phyloP scores from a whole-genome alignment of 2,888 invertebrate genomes.

The Orthonychiurus folsomi region DNA sequence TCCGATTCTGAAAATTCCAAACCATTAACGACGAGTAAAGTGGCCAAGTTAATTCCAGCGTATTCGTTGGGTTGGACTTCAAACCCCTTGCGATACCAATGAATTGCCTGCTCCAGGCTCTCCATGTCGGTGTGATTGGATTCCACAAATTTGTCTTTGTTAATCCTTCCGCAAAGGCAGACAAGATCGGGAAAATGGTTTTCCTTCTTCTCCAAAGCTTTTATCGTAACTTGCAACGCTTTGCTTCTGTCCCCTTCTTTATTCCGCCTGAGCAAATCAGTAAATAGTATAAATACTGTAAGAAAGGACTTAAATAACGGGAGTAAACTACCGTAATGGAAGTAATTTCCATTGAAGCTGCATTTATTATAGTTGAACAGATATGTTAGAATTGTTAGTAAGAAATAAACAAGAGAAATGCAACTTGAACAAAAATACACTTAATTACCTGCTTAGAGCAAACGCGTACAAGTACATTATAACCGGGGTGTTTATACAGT shows the following conservation, averaged over 20 bases:
- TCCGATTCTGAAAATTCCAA: conserved; percentile 87
- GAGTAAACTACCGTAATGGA: too few species aligned
- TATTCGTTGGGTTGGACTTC: conserved; percentile 98
- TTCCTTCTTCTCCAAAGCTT: conserved; percentile 83
- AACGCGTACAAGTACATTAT: conserved; percentile 93
- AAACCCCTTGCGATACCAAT: conserved; percentile 96
- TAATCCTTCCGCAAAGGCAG: conserved; percentile 94
- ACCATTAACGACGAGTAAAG: conserved; percentile 89
- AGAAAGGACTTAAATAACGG: too few species aligned
- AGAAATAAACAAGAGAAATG: too few species aligned
- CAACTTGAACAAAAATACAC: too few species aligned
- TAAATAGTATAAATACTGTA: conserved; percentile 39
- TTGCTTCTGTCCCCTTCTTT: conserved; percentile 88
- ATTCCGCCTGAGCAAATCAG: conserved; percentile 83
- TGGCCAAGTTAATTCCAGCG: conserved; percentile 96
- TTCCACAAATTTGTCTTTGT: conserved; percentile 94
- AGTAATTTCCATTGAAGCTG: conserved; percentile 6
- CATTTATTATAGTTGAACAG: not conserved
- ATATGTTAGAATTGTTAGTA: not conserved
- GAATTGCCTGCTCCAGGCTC: conserved; percentile 82
- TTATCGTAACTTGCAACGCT: conserved; percentile 81
- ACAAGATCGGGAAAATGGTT: conserved; percentile 95
- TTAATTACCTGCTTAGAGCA: conserved; percentile 72
- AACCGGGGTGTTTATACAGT: conserved; percentile 78
- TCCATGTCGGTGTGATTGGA: conserved; percentile 81